Evolutionary conservation across 2,888 invertebrate species (phyloP).

Genomic region (Cabera pusaria): DNA sequence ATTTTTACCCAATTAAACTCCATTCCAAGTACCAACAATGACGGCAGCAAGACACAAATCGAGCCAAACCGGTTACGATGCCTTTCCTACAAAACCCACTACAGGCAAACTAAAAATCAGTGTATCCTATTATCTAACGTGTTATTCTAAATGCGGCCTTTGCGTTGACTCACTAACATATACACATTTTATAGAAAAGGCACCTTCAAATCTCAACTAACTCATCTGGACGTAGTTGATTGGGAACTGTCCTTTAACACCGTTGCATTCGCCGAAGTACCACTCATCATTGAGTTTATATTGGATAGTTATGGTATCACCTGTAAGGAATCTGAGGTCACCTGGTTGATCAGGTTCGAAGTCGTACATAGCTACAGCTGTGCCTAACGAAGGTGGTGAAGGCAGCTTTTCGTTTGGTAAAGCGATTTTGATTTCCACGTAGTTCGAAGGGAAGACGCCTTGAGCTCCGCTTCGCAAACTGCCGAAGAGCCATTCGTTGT

Average conservation of each 20-base stretch:
- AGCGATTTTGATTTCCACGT: constrained; percentile 90
- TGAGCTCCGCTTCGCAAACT: constrained; percentile 85
- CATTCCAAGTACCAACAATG: too few relatives aligned
- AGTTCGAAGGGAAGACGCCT: constrained; percentile 93
- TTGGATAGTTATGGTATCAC: constrained; percentile 83
- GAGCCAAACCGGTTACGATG: too few relatives aligned
- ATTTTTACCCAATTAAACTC: too few relatives aligned
- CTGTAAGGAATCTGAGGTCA: constrained; percentile 59
- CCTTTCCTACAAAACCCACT: neutral
- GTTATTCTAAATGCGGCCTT: too few relatives aligned
- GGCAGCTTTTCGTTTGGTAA: constrained; percentile 67
- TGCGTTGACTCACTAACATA: constrained; percentile 4
- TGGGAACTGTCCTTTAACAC: constrained; percentile 90
- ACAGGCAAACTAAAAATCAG: too few relatives aligned
- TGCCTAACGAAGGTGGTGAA: constrained; percentile 48
- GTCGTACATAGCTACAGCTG: constrained; percentile 87
- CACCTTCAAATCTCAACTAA: constrained; percentile 32
- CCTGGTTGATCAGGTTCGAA: constrained; percentile 85
- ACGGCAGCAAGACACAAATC: too few relatives aligned
- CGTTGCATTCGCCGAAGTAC: constrained; percentile 89
- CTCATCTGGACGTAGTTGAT: constrained; percentile 87
- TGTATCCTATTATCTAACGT: too few relatives aligned
- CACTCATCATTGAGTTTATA: constrained; percentile 89
- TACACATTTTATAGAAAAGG: constrained; percentile 9
- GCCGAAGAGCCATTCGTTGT: constrained; percentile 92